Conservation (phyloP, 2,888 invertebrate genomes). For the Nomada ruficornis region DNA sequence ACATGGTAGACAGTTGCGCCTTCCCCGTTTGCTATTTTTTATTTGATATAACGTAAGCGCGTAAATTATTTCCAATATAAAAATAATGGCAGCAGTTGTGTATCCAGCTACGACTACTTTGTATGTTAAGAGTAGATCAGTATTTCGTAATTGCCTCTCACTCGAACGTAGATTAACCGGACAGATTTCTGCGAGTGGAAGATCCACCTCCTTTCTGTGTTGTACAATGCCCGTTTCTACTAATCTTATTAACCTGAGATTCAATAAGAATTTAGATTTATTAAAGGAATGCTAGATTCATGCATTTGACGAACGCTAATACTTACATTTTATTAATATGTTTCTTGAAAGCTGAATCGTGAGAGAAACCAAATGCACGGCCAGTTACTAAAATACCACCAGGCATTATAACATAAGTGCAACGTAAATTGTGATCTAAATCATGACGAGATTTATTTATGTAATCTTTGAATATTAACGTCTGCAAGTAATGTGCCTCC, state of each 20-base stretch:
- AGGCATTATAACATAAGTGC: slow-evolving; percentile 91
- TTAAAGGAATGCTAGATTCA: not conserved
- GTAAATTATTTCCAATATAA: slow-evolving; percentile 87
- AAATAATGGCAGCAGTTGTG: slow-evolving; percentile 87
- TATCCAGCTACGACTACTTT: slow-evolving; percentile 90
- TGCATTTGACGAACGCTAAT: not conserved
- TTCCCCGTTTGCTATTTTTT: slow-evolving; percentile 41
- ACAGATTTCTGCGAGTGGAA: slow-evolving; percentile 92
- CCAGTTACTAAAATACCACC: slow-evolving; percentile 88
- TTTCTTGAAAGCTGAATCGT: slow-evolving; percentile 86
- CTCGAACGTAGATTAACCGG: slow-evolving; percentile 92
- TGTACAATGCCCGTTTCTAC: slow-evolving; percentile 92
- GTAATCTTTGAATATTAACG: slow-evolving; percentile 90
- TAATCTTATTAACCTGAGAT: slow-evolving; percentile 87
- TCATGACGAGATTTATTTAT: slow-evolving; percentile 86
- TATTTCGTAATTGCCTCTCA: slow-evolving; percentile 90
- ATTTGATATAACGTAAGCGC: slow-evolving; percentile 36
- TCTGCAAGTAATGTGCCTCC: slow-evolving; percentile 89
- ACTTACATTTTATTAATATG: slow-evolving; percentile 89
- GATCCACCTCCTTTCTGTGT: slow-evolving; percentile 87
- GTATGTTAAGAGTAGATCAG: slow-evolving; percentile 92
- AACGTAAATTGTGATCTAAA: slow-evolving; percentile 87
- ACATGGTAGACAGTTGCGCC: not conserved
- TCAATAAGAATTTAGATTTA: not conserved
- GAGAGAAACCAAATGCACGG: slow-evolving; percentile 90